Percentiles rank a stretch among this genome's conserved stretches.
Conservation (phyloP, 1,140 invertebrate species). For the Sesamia nonagrioides region DNA sequence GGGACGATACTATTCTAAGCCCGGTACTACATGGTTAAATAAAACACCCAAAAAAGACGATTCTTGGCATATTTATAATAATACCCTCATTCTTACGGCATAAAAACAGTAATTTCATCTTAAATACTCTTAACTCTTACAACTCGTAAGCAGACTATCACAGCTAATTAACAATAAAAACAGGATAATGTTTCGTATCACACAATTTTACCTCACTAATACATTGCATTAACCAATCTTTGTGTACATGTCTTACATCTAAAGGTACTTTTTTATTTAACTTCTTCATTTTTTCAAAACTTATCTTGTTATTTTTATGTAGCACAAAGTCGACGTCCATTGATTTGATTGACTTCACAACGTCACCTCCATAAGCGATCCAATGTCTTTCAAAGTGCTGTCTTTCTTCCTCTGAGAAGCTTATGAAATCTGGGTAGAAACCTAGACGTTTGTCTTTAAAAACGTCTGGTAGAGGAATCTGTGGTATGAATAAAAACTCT, state of each 20-base stretch:
- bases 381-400: conserved; percentile 84
- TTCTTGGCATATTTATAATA: not conserved
- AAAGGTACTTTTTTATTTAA: conserved; percentile 72
- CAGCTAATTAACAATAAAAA: conserved; percentile 60
- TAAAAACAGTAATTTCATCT: conserved; percentile 2
- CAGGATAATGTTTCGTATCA: conserved; percentile 81
- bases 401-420: conserved; percentile 73
- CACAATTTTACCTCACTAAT: conserved; percentile 80
- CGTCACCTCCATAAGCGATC: conserved; percentile 85
- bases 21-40: too few species aligned
- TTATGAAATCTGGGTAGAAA: conserved; percentile 82
- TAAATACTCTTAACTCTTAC: not conserved
- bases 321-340: conserved; percentile 85
- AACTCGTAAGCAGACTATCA: not conserved
- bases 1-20: too few species aligned
- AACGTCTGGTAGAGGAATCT: conserved; percentile 78
- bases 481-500: conserved; percentile 60
- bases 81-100: not conserved
- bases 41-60: not conserved
- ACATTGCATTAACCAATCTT: conserved; percentile 86
- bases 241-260: conserved; percentile 83
- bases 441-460: conserved; percentile 76
- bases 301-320: conserved; percentile 79
- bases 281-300: conserved; percentile 73
- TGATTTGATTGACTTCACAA: conserved; percentile 76